These are phyloP conservation scores for Anser brachyrhynchus DNA, from an alignment of 2,113 vertebrate species.

Conservation along the genomic window DNA sequence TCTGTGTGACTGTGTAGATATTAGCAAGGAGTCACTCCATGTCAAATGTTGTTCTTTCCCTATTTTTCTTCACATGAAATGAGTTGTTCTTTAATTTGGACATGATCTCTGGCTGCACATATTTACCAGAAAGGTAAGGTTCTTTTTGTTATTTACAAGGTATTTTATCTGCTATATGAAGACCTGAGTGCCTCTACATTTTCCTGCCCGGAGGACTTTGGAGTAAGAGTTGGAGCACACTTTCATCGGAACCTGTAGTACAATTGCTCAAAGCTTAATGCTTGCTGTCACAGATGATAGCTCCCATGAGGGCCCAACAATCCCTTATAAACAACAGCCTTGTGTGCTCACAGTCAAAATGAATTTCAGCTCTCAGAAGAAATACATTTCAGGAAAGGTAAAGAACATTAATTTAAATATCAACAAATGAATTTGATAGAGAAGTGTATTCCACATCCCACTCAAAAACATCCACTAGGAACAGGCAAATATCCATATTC, in stretches of 20 bases:
- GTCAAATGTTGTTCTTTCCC: neutral
- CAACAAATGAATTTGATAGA: slow-evolving; percentile 11
- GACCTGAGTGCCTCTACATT: neutral
- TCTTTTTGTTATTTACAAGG: neutral
- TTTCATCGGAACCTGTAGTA: neutral
- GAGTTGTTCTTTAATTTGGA: neutral
- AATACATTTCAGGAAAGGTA: neutral
- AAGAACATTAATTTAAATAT: slow-evolving; percentile 32
- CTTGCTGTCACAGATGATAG: slow-evolving; percentile 30
- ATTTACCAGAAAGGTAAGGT: neutral
- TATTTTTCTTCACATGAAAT: neutral
- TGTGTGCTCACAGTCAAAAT: slow-evolving; percentile 26
- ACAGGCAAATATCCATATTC: neutral
- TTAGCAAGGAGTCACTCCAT: neutral
- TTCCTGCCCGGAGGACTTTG: neutral
- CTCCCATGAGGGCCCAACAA: neutral
- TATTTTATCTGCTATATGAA: neutral
- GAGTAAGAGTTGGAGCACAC: neutral
- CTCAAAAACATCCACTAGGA: slow-evolving; percentile 27
- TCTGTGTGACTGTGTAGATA: neutral
- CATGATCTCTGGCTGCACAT: neutral
- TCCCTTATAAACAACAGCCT: slow-evolving; percentile 21
- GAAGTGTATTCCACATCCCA: neutral
- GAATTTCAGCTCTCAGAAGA: slow-evolving; percentile 28
- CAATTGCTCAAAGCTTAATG: slow-evolving; percentile 28